Conservation (phyloP, 2,797 vertebrate species). For the Emys orbicularis region DNA sequence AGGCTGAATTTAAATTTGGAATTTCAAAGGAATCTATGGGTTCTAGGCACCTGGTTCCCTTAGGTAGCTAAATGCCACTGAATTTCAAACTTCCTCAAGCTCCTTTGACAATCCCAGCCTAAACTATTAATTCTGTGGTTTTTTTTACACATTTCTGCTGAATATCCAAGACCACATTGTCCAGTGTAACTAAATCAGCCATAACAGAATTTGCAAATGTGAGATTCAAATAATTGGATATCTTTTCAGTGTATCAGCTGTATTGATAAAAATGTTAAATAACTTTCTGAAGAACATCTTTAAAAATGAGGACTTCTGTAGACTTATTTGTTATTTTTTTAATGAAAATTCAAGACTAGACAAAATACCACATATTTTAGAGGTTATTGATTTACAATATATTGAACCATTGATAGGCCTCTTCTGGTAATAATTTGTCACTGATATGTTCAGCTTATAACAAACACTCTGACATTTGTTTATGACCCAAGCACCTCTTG, state of each 20-base stretch:
- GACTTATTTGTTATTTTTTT: background rate
- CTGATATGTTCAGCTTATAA: background rate
- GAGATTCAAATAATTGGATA: background rate
- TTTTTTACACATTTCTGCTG: background rate
- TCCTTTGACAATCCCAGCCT: background rate
- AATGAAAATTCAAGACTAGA: background rate
- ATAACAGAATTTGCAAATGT: background rate
- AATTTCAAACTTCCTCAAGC: background rate
- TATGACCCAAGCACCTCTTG: background rate
- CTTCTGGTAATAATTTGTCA: background rate
- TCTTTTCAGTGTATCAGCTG: background rate
- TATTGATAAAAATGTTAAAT: slow-evolving; percentile 12
- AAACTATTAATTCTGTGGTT: background rate
- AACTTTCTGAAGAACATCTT: background rate
- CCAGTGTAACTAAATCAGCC: slow-evolving; percentile 43
- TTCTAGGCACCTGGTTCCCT: background rate
- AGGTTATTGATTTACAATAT: background rate
- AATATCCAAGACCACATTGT: background rate
- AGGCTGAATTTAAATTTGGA: background rate
- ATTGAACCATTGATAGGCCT: background rate
- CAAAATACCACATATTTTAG: background rate
- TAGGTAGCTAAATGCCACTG: background rate
- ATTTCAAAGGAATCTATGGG: background rate
- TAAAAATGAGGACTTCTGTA: background rate
- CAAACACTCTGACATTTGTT: background rate